phyloP scores from a whole-genome alignment of 2,797 vertebrate genomes.

The Pseudochirops cupreus region DNA sequence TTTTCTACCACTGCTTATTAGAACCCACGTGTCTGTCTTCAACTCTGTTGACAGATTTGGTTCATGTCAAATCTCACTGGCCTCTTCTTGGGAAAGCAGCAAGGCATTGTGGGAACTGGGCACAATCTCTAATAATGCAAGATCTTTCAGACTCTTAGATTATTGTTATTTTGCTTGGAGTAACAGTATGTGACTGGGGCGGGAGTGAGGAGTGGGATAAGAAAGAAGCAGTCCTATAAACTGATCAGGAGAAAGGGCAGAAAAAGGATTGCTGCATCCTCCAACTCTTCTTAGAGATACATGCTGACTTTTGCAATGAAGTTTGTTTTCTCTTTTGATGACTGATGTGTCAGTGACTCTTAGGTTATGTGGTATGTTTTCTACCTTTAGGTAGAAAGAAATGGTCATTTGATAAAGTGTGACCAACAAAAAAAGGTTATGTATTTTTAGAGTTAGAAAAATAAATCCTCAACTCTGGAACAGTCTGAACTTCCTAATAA shows the following conservation, averaged over 20 bases:
- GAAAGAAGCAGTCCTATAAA: neutral
- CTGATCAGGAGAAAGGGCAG: neutral
- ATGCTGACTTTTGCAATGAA: slow-evolving; percentile 44
- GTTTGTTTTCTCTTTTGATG: slow-evolving; percentile 51
- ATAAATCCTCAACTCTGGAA: slow-evolving; percentile 15
- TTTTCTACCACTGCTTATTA: slow-evolving; percentile 75
- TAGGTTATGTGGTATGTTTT: slow-evolving; percentile 19
- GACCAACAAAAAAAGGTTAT: slow-evolving; percentile 20
- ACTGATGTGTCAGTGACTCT: slow-evolving; percentile 34
- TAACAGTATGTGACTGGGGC: neutral
- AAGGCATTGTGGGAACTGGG: slow-evolving; percentile 44
- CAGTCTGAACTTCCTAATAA: slow-evolving; percentile 51
- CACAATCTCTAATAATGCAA: slow-evolving; percentile 6
- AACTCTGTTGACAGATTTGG: slow-evolving; percentile 83
- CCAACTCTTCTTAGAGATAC: slow-evolving; percentile 31
- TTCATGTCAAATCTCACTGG: slow-evolving; percentile 76
- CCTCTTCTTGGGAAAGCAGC: slow-evolving; percentile 28
- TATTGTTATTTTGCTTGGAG: slow-evolving; percentile 40
- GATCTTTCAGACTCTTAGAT: neutral
- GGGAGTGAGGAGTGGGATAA: neutral
- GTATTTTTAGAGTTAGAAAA: slow-evolving; percentile 48
- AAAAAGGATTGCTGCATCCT: slow-evolving; percentile 23
- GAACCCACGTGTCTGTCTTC: slow-evolving; percentile 81
- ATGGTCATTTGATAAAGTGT: slow-evolving; percentile 44
- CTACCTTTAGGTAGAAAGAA: neutral